These are phyloP conservation scores for Dexiosoma caninum DNA, from an alignment of 2,888 invertebrate species.

Conservation along the genomic window DNA sequence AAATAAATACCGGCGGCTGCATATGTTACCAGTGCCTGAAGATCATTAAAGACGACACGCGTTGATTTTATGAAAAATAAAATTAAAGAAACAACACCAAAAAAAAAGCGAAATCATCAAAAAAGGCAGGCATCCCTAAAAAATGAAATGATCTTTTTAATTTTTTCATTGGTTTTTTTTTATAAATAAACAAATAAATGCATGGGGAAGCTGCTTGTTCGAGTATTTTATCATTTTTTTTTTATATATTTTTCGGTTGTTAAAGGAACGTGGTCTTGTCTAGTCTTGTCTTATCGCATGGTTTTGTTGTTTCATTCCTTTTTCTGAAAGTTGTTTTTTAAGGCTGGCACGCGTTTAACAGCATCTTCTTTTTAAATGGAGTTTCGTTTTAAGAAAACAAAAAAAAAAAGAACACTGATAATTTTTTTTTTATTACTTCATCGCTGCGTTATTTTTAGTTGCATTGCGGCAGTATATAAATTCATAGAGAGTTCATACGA, in stretches of 20 bases:
- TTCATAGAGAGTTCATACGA: neutral
- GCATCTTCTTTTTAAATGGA: slow-evolving; percentile 39
- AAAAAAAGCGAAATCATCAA: neutral
- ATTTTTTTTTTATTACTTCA: slow-evolving; percentile 21
- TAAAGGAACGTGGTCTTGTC: slow-evolving; percentile 41
- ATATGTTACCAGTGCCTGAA: slow-evolving; percentile 21
- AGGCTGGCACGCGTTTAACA: slow-evolving; percentile 56
- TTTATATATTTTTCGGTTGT: slow-evolving; percentile 7
- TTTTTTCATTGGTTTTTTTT: slow-evolving; percentile 23
- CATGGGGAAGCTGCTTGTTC: slow-evolving; percentile 12
- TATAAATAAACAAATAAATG: neutral
- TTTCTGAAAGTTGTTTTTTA: slow-evolving; percentile 23
- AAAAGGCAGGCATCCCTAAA: slow-evolving; percentile 43
- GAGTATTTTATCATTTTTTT: neutral
- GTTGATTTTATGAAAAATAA: slow-evolving; percentile 20
- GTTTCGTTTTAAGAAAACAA: slow-evolving; percentile 36
- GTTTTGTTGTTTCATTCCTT: slow-evolving; percentile 11
- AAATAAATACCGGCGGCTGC: slow-evolving; percentile 41
- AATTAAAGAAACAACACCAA: neutral
- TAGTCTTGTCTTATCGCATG: slow-evolving; percentile 26
- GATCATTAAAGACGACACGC: slow-evolving; percentile 37
- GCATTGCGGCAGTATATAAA: neutral
- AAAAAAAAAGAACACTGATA: too few relatives aligned
- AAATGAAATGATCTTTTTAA: slow-evolving; percentile 43
- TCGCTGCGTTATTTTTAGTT: slow-evolving; percentile 45